phyloP scores from a whole-genome alignment of 2,797 vertebrate species.

The Chloroceryle amazona region DNA sequence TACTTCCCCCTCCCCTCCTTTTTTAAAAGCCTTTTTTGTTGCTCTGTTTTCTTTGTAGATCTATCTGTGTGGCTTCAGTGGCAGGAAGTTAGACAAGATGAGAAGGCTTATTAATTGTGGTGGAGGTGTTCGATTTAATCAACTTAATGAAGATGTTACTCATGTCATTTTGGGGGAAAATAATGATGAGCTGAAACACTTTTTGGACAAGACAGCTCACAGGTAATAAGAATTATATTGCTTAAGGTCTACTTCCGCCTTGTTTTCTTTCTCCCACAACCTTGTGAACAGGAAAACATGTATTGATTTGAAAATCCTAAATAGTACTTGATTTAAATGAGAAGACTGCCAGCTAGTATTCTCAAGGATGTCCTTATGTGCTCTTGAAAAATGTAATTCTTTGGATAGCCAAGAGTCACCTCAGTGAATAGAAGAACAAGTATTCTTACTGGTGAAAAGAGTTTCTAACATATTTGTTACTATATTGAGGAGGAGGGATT shows the following conservation, averaged over 20 bases:
- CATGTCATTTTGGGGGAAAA: conserved; percentile 92
- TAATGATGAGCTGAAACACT: conserved; percentile 88
- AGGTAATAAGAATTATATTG: conserved; percentile 82
- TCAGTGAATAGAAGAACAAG: background rate
- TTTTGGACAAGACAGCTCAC: conserved; percentile 88
- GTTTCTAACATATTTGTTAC: background rate
- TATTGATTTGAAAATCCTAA: background rate
- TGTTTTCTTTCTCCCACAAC: background rate
- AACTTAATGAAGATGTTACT: conserved; percentile 93
- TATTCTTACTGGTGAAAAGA: background rate
- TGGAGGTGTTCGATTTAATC: conserved; percentile 95
- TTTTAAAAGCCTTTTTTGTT: background rate
- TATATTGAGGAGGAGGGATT: background rate
- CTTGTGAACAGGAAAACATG: background rate
- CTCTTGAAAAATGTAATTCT: background rate
- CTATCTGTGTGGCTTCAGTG: conserved; percentile 91
- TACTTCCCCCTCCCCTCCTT: rapidly evolving
- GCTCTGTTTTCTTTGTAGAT: conserved; percentile 81
- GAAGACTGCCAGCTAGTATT: background rate
- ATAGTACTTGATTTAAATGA: background rate
- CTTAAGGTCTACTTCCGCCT: background rate
- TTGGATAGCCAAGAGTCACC: background rate
- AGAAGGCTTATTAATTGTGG: conserved; percentile 90
- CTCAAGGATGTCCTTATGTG: rapidly evolving
- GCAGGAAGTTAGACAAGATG: conserved; percentile 92